Percentiles rank a stretch among this genome's conserved stretches.
Evolutionary conservation across 2,797 vertebrate species (phyloP).

Genomic region (Anisognathus igniventris): DNA sequence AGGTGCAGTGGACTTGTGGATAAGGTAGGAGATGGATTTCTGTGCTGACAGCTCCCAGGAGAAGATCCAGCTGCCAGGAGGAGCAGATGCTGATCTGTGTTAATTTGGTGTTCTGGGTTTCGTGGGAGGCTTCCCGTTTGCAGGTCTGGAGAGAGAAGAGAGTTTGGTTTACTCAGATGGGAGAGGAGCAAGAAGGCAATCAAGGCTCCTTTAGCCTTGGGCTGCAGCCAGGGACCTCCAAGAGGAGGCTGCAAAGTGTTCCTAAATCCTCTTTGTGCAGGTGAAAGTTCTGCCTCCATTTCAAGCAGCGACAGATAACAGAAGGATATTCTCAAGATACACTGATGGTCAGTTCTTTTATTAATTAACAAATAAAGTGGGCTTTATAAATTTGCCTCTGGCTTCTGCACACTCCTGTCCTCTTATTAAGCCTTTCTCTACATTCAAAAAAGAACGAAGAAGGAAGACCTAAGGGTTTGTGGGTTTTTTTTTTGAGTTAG

Average conservation of each 20-base stretch:
- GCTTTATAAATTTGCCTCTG: background rate
- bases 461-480: background rate
- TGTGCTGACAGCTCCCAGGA: background rate
- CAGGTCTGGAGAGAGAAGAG: background rate
- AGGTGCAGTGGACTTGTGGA: rapidly evolving
- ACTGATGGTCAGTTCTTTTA: background rate
- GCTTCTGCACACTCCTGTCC: background rate
- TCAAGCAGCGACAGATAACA: background rate
- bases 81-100: background rate
- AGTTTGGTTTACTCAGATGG: background rate
- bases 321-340: background rate
- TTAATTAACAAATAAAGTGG: background rate
- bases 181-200: background rate
- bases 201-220: background rate
- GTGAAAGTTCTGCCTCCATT: background rate
- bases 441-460: background rate
- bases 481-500: background rate
- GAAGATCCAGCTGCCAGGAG: background rate
- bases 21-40: background rate
- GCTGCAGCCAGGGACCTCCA: background rate
- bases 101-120: background rate
- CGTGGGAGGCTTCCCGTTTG: rapidly evolving
- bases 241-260: background rate
- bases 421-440: background rate
- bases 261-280: background rate